Conservation (phyloP, 1,140 invertebrate genomes). For the Nasonia giraulti region DNA sequence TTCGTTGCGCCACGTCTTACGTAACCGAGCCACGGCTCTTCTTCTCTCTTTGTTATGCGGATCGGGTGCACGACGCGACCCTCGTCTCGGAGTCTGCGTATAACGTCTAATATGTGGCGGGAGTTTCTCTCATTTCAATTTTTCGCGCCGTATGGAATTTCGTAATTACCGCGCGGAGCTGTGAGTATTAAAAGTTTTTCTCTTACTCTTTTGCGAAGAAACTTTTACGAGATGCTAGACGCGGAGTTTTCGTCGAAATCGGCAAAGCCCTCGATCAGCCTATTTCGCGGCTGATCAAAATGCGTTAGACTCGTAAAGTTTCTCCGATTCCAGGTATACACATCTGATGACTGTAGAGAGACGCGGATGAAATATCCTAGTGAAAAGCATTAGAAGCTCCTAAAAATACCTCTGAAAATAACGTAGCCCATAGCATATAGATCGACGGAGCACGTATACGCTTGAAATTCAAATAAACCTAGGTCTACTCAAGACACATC, state of each 20-base stretch:
- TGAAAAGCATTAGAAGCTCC: background rate
- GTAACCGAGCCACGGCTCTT: background rate
- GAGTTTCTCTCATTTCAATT: slow-evolving; percentile 50
- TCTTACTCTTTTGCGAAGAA: too few relatives aligned
- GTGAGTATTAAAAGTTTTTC: background rate
- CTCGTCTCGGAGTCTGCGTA: slow-evolving; percentile 19
- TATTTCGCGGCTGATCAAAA: too few relatives aligned
- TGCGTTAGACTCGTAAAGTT: background rate
- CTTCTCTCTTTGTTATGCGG: background rate
- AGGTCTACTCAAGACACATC: too few relatives aligned
- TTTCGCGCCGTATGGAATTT: slow-evolving; percentile 10
- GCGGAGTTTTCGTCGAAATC: too few relatives aligned
- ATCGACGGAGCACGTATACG: background rate
- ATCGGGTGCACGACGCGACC: slow-evolving; percentile 2
- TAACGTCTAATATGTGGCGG: background rate
- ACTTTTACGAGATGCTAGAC: too few relatives aligned
- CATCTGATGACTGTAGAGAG: too few relatives aligned
- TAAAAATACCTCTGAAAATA: background rate
- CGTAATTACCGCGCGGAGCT: slow-evolving; percentile 8
- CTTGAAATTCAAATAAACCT: too few relatives aligned
- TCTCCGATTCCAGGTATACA: background rate
- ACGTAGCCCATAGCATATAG: too few relatives aligned
- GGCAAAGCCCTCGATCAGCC: too few relatives aligned
- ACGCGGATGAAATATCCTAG: background rate
- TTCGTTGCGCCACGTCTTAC: slow-evolving; percentile 18